These are phyloP conservation scores for Syndactyla subalaris DNA, from an alignment of 2,797 vertebrate genomes.

Conservation along the genomic window DNA sequence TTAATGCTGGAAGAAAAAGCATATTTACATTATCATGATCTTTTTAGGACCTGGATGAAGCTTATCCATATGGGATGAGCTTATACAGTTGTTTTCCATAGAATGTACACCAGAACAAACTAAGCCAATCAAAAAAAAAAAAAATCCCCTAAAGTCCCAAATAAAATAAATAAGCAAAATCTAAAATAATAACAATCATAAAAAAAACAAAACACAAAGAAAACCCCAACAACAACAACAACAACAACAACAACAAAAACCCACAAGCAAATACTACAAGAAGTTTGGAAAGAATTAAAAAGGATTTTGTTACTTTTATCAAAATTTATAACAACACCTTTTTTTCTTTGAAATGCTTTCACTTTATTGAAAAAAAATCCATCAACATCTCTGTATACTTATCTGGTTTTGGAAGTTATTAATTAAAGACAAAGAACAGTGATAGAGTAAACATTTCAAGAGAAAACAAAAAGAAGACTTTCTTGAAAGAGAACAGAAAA, in stretches of 20 bases:
- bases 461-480: accelerated
- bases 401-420: background rate
- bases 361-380: background rate
- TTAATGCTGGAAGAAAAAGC: background rate
- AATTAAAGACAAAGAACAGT: background rate
- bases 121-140: accelerated
- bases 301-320: accelerated
- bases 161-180: background rate
- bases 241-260: accelerated
- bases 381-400: background rate
- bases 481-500: background rate
- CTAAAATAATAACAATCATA: background rate
- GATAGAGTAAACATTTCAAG: background rate
- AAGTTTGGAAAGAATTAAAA: background rate
- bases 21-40: background rate
- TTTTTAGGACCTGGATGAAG: background rate
- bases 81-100: background rate
- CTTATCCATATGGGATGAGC: background rate
- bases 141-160: background rate
- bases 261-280: background rate
- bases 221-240: background rate
- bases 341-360: background rate
- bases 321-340: background rate
- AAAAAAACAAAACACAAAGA: background rate
- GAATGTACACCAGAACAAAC: background rate